Conservation (phyloP, 2,888 invertebrate genomes). For the Drosophila ustulata region DNA sequence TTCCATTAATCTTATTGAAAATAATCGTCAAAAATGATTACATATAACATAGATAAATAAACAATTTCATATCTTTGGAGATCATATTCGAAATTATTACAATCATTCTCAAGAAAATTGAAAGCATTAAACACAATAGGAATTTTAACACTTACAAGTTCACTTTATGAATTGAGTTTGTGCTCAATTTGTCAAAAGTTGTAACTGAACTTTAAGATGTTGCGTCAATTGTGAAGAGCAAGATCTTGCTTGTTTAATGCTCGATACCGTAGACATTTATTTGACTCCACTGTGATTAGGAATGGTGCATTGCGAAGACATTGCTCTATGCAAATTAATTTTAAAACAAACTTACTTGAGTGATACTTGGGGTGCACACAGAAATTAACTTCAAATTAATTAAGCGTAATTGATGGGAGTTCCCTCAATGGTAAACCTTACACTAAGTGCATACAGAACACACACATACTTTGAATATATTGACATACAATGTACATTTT, state of each 20-base stretch:
- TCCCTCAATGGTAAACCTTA: conserved; percentile 51
- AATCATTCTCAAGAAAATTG: conserved; percentile 42
- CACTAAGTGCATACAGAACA: conserved; percentile 50
- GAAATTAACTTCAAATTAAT: conserved; percentile 43
- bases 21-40: conserved; percentile 43
- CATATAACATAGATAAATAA: conserved; percentile 37
- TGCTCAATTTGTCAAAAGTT: conserved; percentile 39
- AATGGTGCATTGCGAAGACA: conserved; percentile 23
- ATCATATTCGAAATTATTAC: conserved; percentile 31
- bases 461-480: conserved; percentile 9
- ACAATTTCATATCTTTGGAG: conserved; percentile 37
- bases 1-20: conserved; percentile 25
- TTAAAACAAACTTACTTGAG: conserved; percentile 38
- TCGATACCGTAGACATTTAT: conserved; percentile 51
- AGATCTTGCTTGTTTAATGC: conserved; percentile 23
- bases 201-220: conserved; percentile 3
- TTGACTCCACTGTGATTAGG: conserved; percentile 17
- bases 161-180: conserved; percentile 29
- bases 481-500: conserved; percentile 10
- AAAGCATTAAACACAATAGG: conserved; percentile 31
- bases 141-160: conserved; percentile 24
- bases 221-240: conserved; percentile 11
- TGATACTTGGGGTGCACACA: conserved; percentile 29
- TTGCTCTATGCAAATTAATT: conserved; percentile 14
- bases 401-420: conserved; percentile 60